Evolutionary conservation across 2,888 invertebrate genomes (phyloP).

Genomic region (Hyppa rectilinea): DNA sequence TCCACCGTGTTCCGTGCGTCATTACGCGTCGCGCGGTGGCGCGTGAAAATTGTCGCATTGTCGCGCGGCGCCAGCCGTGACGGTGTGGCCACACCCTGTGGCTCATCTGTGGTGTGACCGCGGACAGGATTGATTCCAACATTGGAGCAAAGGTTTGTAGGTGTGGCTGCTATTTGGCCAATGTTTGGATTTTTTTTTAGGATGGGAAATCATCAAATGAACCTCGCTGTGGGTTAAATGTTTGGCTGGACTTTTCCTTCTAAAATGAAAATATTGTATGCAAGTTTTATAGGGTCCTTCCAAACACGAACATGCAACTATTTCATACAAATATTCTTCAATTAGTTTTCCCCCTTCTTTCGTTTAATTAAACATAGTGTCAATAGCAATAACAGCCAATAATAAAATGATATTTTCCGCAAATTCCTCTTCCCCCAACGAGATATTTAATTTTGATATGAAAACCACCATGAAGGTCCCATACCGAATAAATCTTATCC

Average conservation of each 20-base stretch:
- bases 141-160: conserved; percentile 17
- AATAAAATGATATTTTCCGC: conserved; percentile 70
- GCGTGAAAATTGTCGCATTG: conserved; percentile 78
- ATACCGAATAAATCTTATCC: conserved; percentile 87
- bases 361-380: conserved; percentile 66
- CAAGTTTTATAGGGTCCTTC: not conserved
- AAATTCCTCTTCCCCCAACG: conserved; percentile 69
- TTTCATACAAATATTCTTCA: conserved; percentile 16
- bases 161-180: conserved; percentile 12
- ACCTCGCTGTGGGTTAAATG: no score
- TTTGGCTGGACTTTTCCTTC: not conserved
- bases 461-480: conserved; percentile 83
- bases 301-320: conserved; percentile 2
- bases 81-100: conserved; percentile 75
- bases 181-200: no score
- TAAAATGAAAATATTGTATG: not conserved
- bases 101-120: conserved; percentile 63
- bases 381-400: conserved; percentile 57
- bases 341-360: conserved; percentile 17
- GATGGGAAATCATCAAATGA: no score
- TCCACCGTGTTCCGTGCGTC: conserved; percentile 62
- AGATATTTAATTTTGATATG: conserved; percentile 90
- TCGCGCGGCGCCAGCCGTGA: conserved; percentile 74
- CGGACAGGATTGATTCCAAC: conserved; percentile 37
- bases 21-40: conserved; percentile 68